Conservation (phyloP, 1,140 invertebrate genomes). For the Atta texana region DNA sequence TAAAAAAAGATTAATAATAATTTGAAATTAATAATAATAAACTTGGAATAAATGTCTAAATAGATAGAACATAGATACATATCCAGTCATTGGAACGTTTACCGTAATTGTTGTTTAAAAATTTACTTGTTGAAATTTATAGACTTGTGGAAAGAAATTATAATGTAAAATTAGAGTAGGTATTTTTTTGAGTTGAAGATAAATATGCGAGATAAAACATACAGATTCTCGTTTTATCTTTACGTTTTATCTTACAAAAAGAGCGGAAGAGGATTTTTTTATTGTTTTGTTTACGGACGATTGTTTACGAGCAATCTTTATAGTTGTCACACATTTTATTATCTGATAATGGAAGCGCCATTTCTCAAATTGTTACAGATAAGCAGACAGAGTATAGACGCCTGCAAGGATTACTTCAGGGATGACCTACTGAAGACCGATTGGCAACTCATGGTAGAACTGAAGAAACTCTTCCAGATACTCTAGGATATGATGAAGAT, state of each 20-base stretch:
- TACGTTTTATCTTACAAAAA: background rate
- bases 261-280: constrained; percentile 4
- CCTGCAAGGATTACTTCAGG: constrained; percentile 99
- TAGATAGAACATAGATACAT: too few species aligned
- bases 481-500: constrained; percentile 88
- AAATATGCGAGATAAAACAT: background rate
- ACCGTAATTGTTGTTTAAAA: background rate
- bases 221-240: background rate
- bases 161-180: background rate
- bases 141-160: background rate
- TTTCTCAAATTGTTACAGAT: constrained; percentile 92
- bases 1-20: too few species aligned
- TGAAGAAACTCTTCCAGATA: constrained; percentile 99
- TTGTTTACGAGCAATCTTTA: too few species aligned
- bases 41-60: too few species aligned
- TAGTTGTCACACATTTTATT: background rate
- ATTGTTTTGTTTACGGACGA: background rate
- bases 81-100: too few species aligned
- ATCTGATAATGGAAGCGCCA: constrained; percentile 5
- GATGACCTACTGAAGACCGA: constrained; percentile 98
- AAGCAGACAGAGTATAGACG: constrained; percentile 98
- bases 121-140: background rate
- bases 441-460: constrained; percentile 99
- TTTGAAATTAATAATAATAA: too few species aligned
- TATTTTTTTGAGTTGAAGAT: background rate